Base-by-base conservation (phyloP, 2,113 vertebrate genomes). In the Phoxinus phoxinus region DNA sequence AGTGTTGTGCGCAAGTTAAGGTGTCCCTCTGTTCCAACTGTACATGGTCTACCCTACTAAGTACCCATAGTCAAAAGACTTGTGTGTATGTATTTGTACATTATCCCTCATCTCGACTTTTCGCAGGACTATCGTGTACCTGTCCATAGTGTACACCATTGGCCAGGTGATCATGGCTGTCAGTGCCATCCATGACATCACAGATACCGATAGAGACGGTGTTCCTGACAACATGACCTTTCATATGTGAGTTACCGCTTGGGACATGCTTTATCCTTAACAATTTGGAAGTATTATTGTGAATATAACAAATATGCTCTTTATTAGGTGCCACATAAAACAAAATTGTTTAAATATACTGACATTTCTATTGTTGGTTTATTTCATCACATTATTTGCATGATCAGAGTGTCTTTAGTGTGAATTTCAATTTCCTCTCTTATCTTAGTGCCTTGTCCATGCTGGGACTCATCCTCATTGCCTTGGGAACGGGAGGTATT, bases 401-500 rank as follows among this genome's bases (percentile, higher is more conserved):
- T 51, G 48, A 51, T 51, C 48, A 51, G 46, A 48, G 46, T 56
- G 51, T 56, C 51, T 21, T 56, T 21, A 56, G 65, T 23, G 0
- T 67, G 44, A 86, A 25, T 61, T 21, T 58, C 13, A 79, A 69
- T 84, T 27, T 27, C 13, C 27, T 87, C 71, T 81, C 41, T 9
- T 53, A 25, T 83, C 32, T 10, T 89, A 99, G 98, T 63, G 93
- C 85, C 2, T 90, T 99, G 82, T 96, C 96, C 69, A 94, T 99
- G 95, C 1, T 95, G 48, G 98, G 98, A 4, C 91, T 99, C 90
- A 0, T 92, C 7, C 95, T 99, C 27, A 98, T 99, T 19, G 97
- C 98, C 1, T 46, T 99, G 0, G 98, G 97, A 1, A 99, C 98
- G 0, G 98, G 98, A 59, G 98, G 98, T 17, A 99, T 99, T 91